These are phyloP conservation scores for Python bivittatus DNA, from an alignment of 2,113 vertebrate species.

Conservation along the genomic window DNA sequence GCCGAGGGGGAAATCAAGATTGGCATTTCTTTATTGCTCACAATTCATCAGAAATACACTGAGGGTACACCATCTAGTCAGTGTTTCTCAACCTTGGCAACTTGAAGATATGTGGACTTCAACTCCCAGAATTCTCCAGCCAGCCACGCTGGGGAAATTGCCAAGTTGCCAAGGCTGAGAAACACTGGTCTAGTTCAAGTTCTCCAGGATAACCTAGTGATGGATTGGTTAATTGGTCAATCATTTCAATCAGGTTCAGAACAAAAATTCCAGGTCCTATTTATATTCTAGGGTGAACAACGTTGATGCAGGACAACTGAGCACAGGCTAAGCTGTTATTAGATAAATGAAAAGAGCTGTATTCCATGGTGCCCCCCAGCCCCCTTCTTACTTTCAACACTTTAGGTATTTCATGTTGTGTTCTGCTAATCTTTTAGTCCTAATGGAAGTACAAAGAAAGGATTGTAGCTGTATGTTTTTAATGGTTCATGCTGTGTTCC, in stretches of 20 bases:
- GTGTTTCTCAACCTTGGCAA: too few species aligned
- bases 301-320: background rate
- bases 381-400: background rate
- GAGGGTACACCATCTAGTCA: too few species aligned
- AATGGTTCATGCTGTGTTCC: background rate
- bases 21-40: too few species aligned
- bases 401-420: background rate
- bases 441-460: background rate
- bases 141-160: too few species aligned
- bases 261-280: background rate
- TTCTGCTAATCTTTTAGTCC: accelerated
- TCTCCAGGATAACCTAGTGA: background rate
- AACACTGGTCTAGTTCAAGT: too few species aligned
- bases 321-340: background rate
- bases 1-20: too few species aligned
- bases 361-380: background rate
- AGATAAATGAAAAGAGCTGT: background rate
- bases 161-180: too few species aligned
- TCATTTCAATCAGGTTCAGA: background rate
- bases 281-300: background rate
- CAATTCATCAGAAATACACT: too few species aligned
- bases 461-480: background rate
- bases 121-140: too few species aligned
- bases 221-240: background rate
- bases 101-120: too few species aligned